These are phyloP conservation scores for Microvelia longipes DNA, from an alignment of 1,140 invertebrate genomes.

Conservation along the genomic window DNA sequence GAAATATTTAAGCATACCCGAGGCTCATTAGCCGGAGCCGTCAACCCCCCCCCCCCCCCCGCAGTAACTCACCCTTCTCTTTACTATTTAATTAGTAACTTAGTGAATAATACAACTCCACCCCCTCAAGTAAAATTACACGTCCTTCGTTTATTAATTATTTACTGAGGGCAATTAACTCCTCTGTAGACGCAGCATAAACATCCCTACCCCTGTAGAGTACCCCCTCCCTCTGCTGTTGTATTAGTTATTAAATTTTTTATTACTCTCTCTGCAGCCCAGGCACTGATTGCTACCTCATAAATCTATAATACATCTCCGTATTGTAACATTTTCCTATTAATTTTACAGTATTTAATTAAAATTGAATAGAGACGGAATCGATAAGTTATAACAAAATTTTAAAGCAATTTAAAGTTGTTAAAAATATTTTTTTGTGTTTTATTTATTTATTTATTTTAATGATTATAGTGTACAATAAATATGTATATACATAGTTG, in stretches of 20 bases:
- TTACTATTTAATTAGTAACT: background rate
- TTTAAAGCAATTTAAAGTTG: too few species aligned
- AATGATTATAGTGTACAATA: too few species aligned
- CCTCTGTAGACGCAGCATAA: background rate
- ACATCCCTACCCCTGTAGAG: background rate
- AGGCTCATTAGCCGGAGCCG: background rate
- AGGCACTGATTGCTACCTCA: too few species aligned
- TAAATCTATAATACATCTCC: too few species aligned
- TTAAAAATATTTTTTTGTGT: too few species aligned
- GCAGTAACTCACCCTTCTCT: background rate
- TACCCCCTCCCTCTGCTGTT: background rate
- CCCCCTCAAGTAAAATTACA: background rate
- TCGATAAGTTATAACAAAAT: too few species aligned
- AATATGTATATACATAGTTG: too few species aligned
- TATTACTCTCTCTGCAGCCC: too few species aligned
- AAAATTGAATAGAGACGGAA: too few species aligned
- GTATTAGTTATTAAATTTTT: background rate
- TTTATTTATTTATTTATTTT: too few species aligned
- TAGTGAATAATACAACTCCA: background rate
- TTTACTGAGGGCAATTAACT: background rate
- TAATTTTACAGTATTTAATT: too few species aligned
- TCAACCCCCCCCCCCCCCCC: background rate
- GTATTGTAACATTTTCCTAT: too few species aligned
- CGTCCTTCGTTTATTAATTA: background rate
- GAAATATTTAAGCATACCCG: background rate